A percentile compares a stretch with the other conserved stretches of the same genome.
These are phyloP conservation scores for Carapus acus DNA, from an alignment of 2,797 vertebrate species.

Conservation along the genomic window DNA sequence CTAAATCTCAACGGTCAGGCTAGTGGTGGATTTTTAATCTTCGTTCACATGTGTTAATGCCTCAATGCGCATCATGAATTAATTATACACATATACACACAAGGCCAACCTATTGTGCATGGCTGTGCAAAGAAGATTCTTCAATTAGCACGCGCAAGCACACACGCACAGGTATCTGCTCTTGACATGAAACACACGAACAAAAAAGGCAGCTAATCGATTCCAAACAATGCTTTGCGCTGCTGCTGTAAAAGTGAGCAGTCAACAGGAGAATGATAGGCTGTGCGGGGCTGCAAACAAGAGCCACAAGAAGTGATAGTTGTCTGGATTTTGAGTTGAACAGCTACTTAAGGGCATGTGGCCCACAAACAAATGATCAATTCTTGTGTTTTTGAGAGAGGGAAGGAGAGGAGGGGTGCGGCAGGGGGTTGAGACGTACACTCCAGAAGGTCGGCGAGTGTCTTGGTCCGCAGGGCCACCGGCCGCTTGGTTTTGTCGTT, in stretches of 20 bases:
- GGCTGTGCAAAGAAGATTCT: no score
- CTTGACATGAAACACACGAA: constrained; percentile 37
- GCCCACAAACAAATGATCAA: no score
- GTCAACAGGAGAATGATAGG: background rate
- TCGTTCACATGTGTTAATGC: constrained; percentile 14
- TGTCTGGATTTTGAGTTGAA: no score
- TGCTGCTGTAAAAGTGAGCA: constrained; percentile 16
- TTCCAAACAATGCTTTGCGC: constrained; percentile 23
- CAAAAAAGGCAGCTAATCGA: constrained; percentile 42
- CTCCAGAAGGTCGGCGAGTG: constrained; percentile 91
- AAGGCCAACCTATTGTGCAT: no score
- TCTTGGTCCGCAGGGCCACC: constrained; percentile 90
- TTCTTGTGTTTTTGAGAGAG: background rate
- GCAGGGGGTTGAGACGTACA: constrained; percentile 71
- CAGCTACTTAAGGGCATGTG: no score
- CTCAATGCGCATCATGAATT: constrained; percentile 24
- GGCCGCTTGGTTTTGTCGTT: constrained; percentile 97
- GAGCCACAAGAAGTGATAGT: no score
- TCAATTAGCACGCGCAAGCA: no score
- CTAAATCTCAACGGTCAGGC: constrained; percentile 38
- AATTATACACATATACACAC: background rate
- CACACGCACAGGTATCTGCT: no score
- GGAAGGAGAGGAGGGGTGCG: background rate
- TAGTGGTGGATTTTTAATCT: constrained; percentile 44
- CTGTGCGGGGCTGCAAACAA: background rate